Evolutionary conservation across 2,113 vertebrate species (phyloP).

Genomic region (Ciconia stormi): DNA sequence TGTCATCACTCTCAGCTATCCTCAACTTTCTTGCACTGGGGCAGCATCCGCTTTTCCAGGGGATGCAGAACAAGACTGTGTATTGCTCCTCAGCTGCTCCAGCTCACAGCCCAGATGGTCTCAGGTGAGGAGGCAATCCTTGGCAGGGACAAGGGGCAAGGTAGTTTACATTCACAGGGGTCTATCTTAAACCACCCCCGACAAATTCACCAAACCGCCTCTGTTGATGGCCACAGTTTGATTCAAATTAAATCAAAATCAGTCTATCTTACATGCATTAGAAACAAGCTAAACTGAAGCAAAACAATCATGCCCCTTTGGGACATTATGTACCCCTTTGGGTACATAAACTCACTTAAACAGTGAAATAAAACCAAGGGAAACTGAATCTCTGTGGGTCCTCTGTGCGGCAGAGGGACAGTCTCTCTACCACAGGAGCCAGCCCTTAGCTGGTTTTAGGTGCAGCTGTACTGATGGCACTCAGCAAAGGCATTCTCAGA

Average conservation of each 20-base stretch:
- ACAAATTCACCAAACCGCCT: neutral
- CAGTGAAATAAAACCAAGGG: neutral
- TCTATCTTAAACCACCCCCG: neutral
- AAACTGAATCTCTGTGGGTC: neutral
- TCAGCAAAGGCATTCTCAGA: neutral
- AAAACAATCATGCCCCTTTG: neutral
- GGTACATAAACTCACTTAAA: neutral
- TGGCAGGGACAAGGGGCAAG: neutral
- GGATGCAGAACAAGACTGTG: neutral
- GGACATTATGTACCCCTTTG: too few relatives aligned
- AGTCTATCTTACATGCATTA: neutral
- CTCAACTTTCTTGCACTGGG: neutral
- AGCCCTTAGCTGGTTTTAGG: neutral
- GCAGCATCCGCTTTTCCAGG: neutral
- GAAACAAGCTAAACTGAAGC: neutral
- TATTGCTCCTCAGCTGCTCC: neutral
- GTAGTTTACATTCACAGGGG: fast-evolving
- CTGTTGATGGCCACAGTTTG: neutral
- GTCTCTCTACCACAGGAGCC: neutral
- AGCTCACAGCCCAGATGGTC: neutral
- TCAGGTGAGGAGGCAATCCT: neutral
- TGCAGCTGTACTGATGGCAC: fast-evolving
- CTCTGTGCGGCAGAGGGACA: neutral
- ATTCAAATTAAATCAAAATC: neutral
- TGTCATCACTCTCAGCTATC: neutral